These are phyloP conservation scores for Malurus splendens DNA, from an alignment of 2,797 vertebrate species.

Conservation along the genomic window DNA sequence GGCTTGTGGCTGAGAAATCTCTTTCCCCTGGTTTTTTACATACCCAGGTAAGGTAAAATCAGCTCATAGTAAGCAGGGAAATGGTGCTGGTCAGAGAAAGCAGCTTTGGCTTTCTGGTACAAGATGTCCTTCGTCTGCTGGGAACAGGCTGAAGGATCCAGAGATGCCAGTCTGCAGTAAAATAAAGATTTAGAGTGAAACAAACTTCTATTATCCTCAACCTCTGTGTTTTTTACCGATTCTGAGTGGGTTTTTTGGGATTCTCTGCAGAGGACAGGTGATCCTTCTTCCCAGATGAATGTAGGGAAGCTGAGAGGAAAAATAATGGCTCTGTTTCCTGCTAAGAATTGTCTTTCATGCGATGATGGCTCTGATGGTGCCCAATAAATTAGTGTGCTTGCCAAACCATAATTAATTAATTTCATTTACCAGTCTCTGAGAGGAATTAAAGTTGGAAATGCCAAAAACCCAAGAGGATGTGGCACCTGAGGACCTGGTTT, in stretches of 20 bases:
- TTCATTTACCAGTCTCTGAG: background rate
- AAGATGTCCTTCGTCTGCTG: conserved; percentile 30
- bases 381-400: background rate
- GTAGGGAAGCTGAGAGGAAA: background rate
- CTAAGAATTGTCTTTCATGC: background rate
- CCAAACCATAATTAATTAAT: background rate
- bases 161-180: conserved; percentile 16
- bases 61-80: conserved; percentile 24
- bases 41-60: conserved; percentile 66
- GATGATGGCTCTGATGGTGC: background rate
- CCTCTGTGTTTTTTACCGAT: background rate
- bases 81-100: conserved; percentile 20
- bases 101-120: conserved; percentile 46
- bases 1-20: background rate
- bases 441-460: background rate
- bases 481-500: background rate
- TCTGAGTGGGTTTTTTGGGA: background rate
- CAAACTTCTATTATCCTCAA: background rate
- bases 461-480: fast-evolving
- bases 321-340: background rate
- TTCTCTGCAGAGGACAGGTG: background rate
- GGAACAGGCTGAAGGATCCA: conserved; percentile 41
- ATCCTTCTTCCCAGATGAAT: background rate
- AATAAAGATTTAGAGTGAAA: background rate
- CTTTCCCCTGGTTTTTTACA: background rate